These are phyloP conservation scores for Diarsia mendica DNA, from an alignment of 2,888 invertebrate genomes.

Conservation along the genomic window DNA sequence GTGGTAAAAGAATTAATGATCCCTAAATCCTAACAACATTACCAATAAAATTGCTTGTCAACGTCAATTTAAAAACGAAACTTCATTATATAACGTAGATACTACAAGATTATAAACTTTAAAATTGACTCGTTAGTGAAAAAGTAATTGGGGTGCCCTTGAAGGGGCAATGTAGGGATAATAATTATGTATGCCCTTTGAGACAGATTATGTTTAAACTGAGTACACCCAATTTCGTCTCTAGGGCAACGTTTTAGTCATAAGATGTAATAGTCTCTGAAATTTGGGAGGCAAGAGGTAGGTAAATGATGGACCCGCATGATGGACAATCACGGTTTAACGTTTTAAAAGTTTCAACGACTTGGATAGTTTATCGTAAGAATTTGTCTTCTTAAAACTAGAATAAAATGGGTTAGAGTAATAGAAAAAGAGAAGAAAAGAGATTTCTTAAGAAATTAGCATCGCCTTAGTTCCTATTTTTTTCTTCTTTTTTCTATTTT, in stretches of 20 bases:
- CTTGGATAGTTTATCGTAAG: neutral
- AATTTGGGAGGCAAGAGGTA: slow-evolving; percentile 26
- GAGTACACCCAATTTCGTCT: slow-evolving; percentile 38
- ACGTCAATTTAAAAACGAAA: slow-evolving; percentile 5
- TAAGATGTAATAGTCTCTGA: slow-evolving; percentile 45
- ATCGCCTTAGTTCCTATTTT: no score
- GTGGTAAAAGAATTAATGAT: slow-evolving; percentile 9
- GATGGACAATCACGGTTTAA: slow-evolving; percentile 12
- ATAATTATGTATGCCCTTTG: slow-evolving; percentile 58
- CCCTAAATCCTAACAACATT: neutral
- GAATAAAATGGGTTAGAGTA: neutral
- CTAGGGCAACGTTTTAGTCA: slow-evolving; percentile 39
- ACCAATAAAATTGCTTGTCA: neutral
- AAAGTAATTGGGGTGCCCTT: slow-evolving; percentile 45
- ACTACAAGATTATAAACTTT: slow-evolving; percentile 28
- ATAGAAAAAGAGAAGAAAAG: neutral
- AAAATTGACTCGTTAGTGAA: slow-evolving; percentile 47
- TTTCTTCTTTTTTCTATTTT: no score
- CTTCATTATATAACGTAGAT: neutral
- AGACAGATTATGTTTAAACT: slow-evolving; percentile 61
- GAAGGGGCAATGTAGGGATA: slow-evolving; percentile 30
- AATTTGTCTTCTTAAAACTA: neutral
- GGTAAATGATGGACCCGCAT: slow-evolving; percentile 20
- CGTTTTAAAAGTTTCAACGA: slow-evolving; percentile 11
- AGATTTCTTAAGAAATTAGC: no score